Conservation (phyloP, 2,797 vertebrate genomes). For the Dromococcyx pavoninus region DNA sequence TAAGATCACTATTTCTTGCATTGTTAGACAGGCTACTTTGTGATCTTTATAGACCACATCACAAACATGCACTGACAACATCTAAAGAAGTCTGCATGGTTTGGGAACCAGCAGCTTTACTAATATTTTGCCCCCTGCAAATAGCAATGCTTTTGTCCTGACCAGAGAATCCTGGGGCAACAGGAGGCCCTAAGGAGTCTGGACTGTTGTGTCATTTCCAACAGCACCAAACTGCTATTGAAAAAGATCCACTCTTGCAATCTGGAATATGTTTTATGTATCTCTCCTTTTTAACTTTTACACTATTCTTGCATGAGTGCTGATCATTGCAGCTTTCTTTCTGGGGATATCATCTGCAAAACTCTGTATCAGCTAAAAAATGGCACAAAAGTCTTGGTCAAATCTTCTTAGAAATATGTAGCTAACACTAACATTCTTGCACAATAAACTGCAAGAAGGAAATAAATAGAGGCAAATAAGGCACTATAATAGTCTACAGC, state of each 20-base stretch:
- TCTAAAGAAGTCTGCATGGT: neutral
- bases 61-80: neutral
- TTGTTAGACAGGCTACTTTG: neutral
- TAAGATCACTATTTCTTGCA: slow-evolving; percentile 25
- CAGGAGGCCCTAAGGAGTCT: neutral
- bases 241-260: neutral
- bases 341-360: neutral
- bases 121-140: neutral
- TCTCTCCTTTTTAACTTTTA: neutral
- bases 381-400: neutral
- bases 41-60: neutral
- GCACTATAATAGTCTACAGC: neutral
- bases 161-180: neutral
- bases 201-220: neutral
- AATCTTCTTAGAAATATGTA: neutral
- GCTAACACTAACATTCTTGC: neutral
- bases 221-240: neutral
- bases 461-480: neutral
- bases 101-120: slow-evolving; percentile 15
- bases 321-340: neutral
- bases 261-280: neutral
- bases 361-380: neutral
- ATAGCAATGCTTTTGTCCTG: neutral
- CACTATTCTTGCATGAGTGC: neutral
- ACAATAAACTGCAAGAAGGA: neutral